These are phyloP conservation scores for Nettapus auritus DNA, from an alignment of 2,113 vertebrate genomes.

Conservation along the genomic window DNA sequence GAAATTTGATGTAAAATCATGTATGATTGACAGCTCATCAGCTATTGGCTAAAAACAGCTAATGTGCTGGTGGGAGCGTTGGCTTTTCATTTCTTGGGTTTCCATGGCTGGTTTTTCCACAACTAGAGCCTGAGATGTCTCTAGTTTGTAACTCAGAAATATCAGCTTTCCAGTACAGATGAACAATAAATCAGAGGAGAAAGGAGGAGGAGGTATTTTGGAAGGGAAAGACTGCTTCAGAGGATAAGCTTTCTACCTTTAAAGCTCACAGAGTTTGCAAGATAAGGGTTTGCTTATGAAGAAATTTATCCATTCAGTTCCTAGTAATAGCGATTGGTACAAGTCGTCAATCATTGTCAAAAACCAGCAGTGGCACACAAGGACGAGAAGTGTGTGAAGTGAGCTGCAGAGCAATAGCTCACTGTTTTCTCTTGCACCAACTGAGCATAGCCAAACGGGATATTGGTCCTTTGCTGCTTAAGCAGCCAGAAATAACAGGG, in stretches of 20 bases:
- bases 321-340: neutral
- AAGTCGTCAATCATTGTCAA: slow-evolving; percentile 31
- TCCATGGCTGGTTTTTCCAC: neutral
- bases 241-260: slow-evolving; percentile 3
- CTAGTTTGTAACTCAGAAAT: neutral
- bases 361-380: neutral
- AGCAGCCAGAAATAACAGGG: slow-evolving; percentile 51
- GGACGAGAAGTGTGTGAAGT: neutral
- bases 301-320: neutral
- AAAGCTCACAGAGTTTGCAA: neutral
- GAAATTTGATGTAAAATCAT: neutral
- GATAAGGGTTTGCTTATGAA: neutral
- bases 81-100: neutral
- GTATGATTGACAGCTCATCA: neutral
- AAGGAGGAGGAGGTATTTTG: neutral
- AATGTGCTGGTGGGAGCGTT: neutral
- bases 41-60: neutral
- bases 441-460: neutral
- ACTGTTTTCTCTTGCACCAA: neutral
- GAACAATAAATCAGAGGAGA: slow-evolving; percentile 7
- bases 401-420: neutral
- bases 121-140: neutral
- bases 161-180: neutral
- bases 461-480: slow-evolving; percentile 41
- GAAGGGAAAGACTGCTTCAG: neutral